Conservation (phyloP, 2,113 vertebrate species). For the Notechis scutatus region DNA sequence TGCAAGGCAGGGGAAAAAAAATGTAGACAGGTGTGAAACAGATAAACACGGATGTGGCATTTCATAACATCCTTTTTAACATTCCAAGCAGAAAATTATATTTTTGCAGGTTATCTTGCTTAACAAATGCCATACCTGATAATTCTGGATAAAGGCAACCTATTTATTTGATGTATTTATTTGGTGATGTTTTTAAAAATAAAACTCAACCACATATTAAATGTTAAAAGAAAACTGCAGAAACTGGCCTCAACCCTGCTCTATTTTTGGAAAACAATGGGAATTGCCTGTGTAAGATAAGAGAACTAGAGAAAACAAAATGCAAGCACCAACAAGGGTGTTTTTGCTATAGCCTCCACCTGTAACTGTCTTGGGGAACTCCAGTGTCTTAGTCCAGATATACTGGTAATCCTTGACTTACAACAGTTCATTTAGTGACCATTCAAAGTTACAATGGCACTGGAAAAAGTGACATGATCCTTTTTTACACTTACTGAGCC, state of each 20-base stretch:
- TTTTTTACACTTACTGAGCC: too few relatives aligned
- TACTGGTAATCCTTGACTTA: too few relatives aligned
- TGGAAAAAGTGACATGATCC: too few relatives aligned
- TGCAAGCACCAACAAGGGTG: too few relatives aligned
- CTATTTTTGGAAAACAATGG: neutral
- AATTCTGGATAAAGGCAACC: neutral
- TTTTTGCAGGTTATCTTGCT: neutral
- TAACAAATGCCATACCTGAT: neutral
- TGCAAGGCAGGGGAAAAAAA: neutral
- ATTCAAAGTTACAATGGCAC: too few relatives aligned
- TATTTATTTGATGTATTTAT: neutral
- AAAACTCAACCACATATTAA: neutral
- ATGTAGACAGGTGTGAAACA: neutral
- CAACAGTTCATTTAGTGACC: too few relatives aligned
- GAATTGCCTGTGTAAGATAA: neutral
- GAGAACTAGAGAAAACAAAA: neutral
- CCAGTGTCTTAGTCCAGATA: neutral
- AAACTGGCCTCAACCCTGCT: neutral
- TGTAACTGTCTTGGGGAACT: neutral
- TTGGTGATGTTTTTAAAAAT: neutral
- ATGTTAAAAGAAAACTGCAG: neutral
- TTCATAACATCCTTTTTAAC: neutral
- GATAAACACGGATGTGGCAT: neutral
- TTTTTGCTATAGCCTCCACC: neutral
- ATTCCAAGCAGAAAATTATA: neutral